phyloP scores from a whole-genome alignment of 1,140 invertebrate species.

The Aphelenchoides besseyi region DNA sequence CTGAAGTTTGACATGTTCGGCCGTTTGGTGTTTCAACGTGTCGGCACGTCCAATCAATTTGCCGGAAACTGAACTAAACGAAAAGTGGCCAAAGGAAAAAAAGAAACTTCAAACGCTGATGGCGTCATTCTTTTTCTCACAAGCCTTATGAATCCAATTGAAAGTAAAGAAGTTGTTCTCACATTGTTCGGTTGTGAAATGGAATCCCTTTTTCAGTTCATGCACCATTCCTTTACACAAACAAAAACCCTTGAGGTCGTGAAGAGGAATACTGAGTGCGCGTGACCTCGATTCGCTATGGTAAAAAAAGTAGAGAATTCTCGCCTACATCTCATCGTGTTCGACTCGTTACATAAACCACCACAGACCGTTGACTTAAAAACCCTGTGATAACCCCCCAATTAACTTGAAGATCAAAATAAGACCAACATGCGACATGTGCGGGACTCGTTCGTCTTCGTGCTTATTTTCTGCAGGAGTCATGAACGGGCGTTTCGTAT shows the following conservation, averaged over 20 bases:
- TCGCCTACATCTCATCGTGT: too few relatives aligned
- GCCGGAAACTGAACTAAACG: too few relatives aligned
- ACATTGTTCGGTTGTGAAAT: conserved; percentile 1
- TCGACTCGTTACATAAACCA: too few relatives aligned
- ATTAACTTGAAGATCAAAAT: neutral
- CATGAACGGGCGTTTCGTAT: too few relatives aligned
- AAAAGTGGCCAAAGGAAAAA: neutral
- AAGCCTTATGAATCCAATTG: neutral
- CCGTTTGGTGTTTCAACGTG: too few relatives aligned
- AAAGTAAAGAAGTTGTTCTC: neutral
- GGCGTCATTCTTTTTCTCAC: neutral
- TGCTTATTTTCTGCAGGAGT: too few relatives aligned
- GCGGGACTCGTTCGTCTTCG: too few relatives aligned
- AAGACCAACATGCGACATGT: neutral
- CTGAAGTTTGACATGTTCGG: neutral
- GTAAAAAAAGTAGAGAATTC: neutral
- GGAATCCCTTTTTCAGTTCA: neutral
- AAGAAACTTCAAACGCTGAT: neutral
- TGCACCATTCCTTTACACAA: neutral
- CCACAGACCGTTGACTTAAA: too few relatives aligned
- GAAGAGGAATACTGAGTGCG: neutral
- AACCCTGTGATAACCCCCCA: too few relatives aligned
- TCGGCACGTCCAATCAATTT: too few relatives aligned
- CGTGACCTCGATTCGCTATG: neutral
- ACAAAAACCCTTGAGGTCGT: neutral